Conservation (phyloP, 2,797 vertebrate species). For the Tapera naevia region DNA sequence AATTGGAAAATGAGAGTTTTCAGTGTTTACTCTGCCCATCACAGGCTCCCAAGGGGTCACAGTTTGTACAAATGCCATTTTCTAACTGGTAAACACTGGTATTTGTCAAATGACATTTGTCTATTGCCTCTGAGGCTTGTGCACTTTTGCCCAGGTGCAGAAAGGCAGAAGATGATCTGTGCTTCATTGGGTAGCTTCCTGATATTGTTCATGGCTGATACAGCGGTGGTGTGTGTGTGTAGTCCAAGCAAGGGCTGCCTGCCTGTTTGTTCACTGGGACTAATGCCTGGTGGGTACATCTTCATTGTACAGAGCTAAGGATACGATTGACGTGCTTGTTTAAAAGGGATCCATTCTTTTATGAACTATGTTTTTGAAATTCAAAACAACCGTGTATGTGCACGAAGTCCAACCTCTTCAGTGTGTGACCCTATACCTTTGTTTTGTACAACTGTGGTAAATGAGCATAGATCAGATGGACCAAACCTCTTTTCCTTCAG, state of each 20-base stretch:
- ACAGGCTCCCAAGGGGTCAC: background rate
- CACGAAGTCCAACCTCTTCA: background rate
- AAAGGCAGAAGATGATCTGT: background rate
- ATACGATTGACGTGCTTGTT: background rate
- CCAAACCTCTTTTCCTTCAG: background rate
- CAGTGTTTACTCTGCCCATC: background rate
- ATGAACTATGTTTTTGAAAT: background rate
- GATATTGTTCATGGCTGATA: background rate
- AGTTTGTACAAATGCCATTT: background rate
- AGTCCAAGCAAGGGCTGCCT: accelerated
- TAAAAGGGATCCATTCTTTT: background rate
- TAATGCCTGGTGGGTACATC: accelerated
- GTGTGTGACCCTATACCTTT: background rate
- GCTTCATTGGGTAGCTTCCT: background rate
- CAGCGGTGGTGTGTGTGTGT: accelerated
- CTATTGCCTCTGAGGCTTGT: accelerated
- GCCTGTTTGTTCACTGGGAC: accelerated
- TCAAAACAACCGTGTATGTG: background rate
- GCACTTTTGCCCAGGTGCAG: background rate
- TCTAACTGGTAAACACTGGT: background rate
- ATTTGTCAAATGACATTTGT: background rate
- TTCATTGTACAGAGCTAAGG: background rate
- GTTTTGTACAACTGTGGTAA: background rate
- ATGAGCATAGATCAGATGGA: background rate
- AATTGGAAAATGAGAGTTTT: background rate